phyloP scores from a whole-genome alignment of 2,888 invertebrate genomes.

The Philaethria dido region DNA sequence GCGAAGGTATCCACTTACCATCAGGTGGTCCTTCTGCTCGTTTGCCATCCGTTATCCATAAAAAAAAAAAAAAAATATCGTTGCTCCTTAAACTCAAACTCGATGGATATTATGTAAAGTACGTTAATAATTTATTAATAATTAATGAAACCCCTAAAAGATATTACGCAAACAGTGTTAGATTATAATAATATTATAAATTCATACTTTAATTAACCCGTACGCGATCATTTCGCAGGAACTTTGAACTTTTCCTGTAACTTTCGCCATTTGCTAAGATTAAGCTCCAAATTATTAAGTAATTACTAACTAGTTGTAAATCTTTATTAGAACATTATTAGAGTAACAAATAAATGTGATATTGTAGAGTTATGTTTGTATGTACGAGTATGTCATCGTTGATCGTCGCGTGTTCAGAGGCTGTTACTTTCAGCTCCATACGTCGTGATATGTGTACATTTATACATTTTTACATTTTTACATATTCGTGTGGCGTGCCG shows the following conservation, averaged over 20 bases:
- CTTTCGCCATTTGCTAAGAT: not conserved
- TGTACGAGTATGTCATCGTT: no score
- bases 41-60: no score
- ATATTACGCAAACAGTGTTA: not conserved
- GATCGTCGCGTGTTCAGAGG: conserved; percentile 9
- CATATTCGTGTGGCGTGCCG: conserved; percentile 25
- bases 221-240: not conserved
- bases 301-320: not conserved
- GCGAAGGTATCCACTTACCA: no score
- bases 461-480: conserved; percentile 32
- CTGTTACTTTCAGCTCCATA: conserved; percentile 2
- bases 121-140: not conserved
- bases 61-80: no score
- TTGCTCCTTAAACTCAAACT: not conserved
- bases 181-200: not conserved
- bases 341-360: conserved; percentile 1
- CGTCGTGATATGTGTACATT: conserved; percentile 10
- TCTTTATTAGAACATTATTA: conserved; percentile 4
- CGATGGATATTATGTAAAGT: not conserved
- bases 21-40: no score
- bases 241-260: not conserved
- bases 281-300: not conserved
- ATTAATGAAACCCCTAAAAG: not conserved
- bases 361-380: not conserved
- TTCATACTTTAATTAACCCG: not conserved